phyloP scores from a whole-genome alignment of 2,888 invertebrate genomes.

The Habrosyne pyritoides region DNA sequence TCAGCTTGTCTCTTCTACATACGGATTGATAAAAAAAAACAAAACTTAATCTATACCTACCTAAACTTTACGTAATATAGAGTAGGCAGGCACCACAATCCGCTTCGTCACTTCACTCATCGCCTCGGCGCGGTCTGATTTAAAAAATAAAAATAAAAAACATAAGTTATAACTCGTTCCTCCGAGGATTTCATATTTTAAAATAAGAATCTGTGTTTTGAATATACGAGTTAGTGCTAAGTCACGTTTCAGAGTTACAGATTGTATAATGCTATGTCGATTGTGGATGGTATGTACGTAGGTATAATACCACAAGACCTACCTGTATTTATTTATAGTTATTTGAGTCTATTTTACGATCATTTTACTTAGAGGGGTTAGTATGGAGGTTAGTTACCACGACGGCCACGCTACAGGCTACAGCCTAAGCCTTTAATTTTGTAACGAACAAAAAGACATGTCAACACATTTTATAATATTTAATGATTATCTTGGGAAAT shows the following conservation, averaged over 20 bases:
- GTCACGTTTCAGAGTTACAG: slow-evolving; percentile 56
- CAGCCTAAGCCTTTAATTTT: no score
- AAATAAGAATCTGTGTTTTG: slow-evolving; percentile 70
- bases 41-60: slow-evolving; percentile 20
- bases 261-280: slow-evolving; percentile 9
- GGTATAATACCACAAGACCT: neutral
- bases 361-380: neutral
- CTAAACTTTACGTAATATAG: slow-evolving; percentile 41
- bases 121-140: slow-evolving; percentile 44
- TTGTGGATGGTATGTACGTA: neutral
- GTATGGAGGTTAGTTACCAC: no score
- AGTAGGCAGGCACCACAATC: slow-evolving; percentile 27
- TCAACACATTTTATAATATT: no score
- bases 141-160: slow-evolving; percentile 56
- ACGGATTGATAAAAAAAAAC: slow-evolving; percentile 21
- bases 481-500: no score
- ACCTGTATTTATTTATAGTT: neutral
- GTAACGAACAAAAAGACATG: no score
- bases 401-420: neutral
- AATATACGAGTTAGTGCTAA: slow-evolving; percentile 67
- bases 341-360: neutral
- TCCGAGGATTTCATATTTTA: slow-evolving; percentile 76
- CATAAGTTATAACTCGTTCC: slow-evolving; percentile 57
- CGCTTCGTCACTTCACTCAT: slow-evolving; percentile 65
- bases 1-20: slow-evolving; percentile 5